Evolutionary conservation across 2,113 vertebrate genomes (phyloP).

Genomic region (Anarrhichthys ocellatus): DNA sequence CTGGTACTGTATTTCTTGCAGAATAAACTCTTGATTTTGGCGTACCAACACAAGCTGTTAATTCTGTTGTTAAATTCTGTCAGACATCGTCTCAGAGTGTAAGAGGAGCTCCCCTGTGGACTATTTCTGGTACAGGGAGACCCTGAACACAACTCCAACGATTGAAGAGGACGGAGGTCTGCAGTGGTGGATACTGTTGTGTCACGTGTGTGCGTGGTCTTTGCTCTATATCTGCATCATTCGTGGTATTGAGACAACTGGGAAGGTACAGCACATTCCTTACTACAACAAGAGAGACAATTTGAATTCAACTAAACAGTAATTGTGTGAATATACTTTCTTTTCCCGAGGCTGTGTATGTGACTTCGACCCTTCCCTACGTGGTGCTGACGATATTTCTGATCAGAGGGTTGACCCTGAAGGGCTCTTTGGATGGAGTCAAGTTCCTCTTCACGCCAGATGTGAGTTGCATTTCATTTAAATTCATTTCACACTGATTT

Average conservation of each 20-base stretch:
- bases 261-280: conserved; percentile 86
- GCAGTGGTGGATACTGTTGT: conserved; percentile 90
- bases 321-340: background rate
- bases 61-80: background rate
- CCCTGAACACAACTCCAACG: conserved; percentile 86
- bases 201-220: conserved; percentile 87
- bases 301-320: background rate
- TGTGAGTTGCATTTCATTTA: conserved; percentile 77
- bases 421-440: conserved; percentile 88
- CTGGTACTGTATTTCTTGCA: background rate
- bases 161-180: conserved; percentile 85
- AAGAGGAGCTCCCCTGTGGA: conserved; percentile 88
- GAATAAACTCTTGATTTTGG: background rate
- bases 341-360: conserved; percentile 87
- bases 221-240: conserved; percentile 89
- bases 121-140: conserved; percentile 94
- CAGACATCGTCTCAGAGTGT: conserved; percentile 87
- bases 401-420: conserved; percentile 90
- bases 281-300: background rate
- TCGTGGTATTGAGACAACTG: conserved; percentile 93
- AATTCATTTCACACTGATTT: background rate
- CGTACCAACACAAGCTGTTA: background rate
- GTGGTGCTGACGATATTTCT: conserved; percentile 93
- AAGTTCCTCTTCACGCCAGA: conserved; percentile 92
- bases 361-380: conserved; percentile 93